Evolutionary conservation across 1,140 invertebrate genomes (phyloP).

Genomic region (Drosophila setifemur): DNA sequence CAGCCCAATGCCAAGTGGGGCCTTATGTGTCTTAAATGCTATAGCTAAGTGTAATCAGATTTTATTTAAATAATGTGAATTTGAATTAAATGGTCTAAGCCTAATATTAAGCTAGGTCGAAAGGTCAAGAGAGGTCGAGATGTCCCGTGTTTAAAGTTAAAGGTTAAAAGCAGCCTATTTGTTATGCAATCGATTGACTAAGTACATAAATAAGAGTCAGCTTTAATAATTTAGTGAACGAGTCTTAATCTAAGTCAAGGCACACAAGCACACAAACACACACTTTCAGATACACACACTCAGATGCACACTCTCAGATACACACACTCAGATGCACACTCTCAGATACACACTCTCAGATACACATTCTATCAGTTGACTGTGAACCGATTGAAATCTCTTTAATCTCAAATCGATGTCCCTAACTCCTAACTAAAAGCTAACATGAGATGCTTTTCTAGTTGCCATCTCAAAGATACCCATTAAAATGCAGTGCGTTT

Average conservation of each 20-base stretch:
- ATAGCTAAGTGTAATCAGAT: constrained; percentile 76
- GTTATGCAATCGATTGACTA: constrained; percentile 74
- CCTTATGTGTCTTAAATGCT: constrained; percentile 82
- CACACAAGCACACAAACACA: constrained; percentile 28
- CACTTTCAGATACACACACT: constrained; percentile 7
- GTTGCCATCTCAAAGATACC: no score
- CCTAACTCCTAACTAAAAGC: constrained; percentile 5
- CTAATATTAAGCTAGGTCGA: constrained; percentile 32
- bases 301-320: neutral
- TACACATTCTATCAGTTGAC: constrained; percentile 21
- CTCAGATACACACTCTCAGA: constrained; percentile 1
- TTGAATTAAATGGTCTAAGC: constrained; percentile 54
- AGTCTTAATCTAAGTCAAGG: constrained; percentile 65
- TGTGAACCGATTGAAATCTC: constrained; percentile 62
- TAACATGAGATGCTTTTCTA: no score
- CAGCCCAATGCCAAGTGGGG: constrained; percentile 78
- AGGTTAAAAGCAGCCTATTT: constrained; percentile 37
- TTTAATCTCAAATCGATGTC: constrained; percentile 53
- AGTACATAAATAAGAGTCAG: constrained; percentile 74
- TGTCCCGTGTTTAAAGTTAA: constrained; percentile 26
- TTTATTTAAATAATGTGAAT: constrained; percentile 70
- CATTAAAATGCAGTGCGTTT: no score
- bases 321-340: constrained; percentile 6
- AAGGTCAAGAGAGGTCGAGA: neutral
- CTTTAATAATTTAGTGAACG: constrained; percentile 81